These are phyloP conservation scores for Erythrocebus patas DNA, from an alignment of 2,113 vertebrate genomes.

Conservation along the genomic window DNA sequence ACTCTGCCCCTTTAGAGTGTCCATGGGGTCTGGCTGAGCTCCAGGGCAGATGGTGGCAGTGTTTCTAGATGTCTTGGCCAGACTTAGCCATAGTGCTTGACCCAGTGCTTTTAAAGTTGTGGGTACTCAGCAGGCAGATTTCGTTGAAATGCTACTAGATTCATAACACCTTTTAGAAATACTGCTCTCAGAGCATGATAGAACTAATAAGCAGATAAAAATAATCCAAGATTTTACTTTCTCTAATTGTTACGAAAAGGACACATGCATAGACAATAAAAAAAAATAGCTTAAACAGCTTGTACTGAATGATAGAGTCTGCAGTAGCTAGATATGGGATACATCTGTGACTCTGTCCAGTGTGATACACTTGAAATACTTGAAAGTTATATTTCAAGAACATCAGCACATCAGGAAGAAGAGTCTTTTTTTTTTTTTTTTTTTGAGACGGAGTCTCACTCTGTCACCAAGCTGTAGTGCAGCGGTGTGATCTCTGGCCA, in stretches of 20 bases:
- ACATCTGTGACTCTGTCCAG: not conserved
- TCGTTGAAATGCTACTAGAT: not conserved
- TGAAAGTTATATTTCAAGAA: not conserved
- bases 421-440: no score
- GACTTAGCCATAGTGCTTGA: not conserved
- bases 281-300: not conserved
- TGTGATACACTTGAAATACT: not conserved
- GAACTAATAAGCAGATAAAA: not conserved
- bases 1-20: not conserved
- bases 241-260: not conserved
- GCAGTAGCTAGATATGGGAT: rapidly evolving
- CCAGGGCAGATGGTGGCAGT: not conserved
- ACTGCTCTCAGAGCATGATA: not conserved
- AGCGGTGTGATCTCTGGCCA: no score
- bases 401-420: not conserved
- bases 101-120: not conserved
- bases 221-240: not conserved
- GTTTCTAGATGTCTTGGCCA: not conserved
- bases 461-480: no score
- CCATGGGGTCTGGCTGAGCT: not conserved
- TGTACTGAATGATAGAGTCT: not conserved
- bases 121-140: not conserved
- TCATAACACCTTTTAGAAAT: not conserved
- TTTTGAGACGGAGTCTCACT: no score
- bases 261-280: not conserved